These are phyloP conservation scores for Schizopygopsis pylzovi DNA, from an alignment of 2,797 vertebrate species.

Conservation along the genomic window DNA sequence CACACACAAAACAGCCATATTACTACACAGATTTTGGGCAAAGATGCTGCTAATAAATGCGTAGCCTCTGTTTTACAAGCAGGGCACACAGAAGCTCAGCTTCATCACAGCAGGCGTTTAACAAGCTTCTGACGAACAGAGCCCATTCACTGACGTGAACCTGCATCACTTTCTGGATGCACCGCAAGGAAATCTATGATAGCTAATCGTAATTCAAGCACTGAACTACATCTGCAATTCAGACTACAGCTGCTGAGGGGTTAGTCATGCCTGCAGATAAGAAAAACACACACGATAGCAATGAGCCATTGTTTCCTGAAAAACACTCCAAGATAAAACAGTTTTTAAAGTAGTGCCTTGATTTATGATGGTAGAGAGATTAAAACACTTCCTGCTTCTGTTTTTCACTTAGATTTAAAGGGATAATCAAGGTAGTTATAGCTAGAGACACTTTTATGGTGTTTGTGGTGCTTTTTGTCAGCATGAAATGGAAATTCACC, in stretches of 20 bases:
- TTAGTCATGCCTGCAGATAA: not conserved
- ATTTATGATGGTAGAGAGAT: conserved; percentile 31
- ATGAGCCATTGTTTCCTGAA: not conserved
- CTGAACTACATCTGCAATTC: conserved; percentile 32
- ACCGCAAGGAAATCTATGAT: conserved; percentile 30
- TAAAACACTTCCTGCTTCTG: conserved; percentile 1
- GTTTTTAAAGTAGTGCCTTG: conserved; percentile 5
- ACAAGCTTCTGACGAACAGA: conserved; percentile 31
- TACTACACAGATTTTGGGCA: not conserved
- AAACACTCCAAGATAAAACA: not conserved
- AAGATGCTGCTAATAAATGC: conserved; percentile 15
- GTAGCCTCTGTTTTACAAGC: conserved; percentile 11
- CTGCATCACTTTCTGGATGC: conserved; percentile 32
- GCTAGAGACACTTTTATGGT: not conserved
- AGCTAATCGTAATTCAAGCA: conserved; percentile 25
- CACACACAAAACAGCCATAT: conserved; percentile 17
- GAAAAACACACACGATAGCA: conserved; percentile 21
- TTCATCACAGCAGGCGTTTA: conserved; percentile 11
- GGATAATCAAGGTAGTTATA: not conserved
- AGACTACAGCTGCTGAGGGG: not conserved
- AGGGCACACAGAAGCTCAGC: conserved; percentile 3
- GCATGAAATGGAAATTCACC: not conserved
- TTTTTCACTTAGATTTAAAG: not conserved
- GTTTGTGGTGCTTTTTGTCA: not conserved
- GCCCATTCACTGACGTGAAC: conserved; percentile 31